Base-by-base conservation (phyloP, 1,140 invertebrate genomes). In the Halyomorpha halys region DNA sequence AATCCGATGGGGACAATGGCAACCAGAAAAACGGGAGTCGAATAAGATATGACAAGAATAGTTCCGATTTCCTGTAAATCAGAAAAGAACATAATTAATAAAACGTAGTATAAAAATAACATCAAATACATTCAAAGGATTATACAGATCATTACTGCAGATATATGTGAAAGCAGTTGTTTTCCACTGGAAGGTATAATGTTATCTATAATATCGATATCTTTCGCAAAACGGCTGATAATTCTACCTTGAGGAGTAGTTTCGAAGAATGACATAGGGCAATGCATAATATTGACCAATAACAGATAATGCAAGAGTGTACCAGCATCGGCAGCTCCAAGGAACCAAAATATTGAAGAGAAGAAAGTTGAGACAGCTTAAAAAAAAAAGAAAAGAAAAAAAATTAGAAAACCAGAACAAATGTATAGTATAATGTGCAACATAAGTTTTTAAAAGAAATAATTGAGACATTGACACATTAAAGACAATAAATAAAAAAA, bases 201-300 rank as follows among this genome's bases (percentile, higher is more conserved):
- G 71, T 81, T 78, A 76, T 88, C 85, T 73, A 86, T 70, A 62
- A 80, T 78, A 73, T 85, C 82, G 65, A 86, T 75, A 75, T 89
- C 88, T 78, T 85, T 87, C 67, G 82, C 79, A 74, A 89, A 83
- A 69, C 87, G 79, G 76, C 84, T 86, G 65, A 90, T 74, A 68
- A 90, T 81, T 69, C 87, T 78, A 68, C 87, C 88, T 65, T 78
- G 73, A 9, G 89, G 87, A 69, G 84, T 86, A 49, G 76, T 78
- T 75, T 90, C 86, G 75, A 90, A 91, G 79, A 90, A 91, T 60
- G 74, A 74, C 76, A 86, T 82, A 21, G 86, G 83, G 69, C 80
- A 81, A 63, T 75, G 78, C 69, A 91, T 70, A 69, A 87, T 74
- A 70, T 80, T 80, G 61, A 73, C 70, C 62, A 91, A 79, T 61